These are phyloP conservation scores for Okamejei kenojei DNA, from an alignment of 2,797 vertebrate species.

Conservation along the genomic window DNA sequence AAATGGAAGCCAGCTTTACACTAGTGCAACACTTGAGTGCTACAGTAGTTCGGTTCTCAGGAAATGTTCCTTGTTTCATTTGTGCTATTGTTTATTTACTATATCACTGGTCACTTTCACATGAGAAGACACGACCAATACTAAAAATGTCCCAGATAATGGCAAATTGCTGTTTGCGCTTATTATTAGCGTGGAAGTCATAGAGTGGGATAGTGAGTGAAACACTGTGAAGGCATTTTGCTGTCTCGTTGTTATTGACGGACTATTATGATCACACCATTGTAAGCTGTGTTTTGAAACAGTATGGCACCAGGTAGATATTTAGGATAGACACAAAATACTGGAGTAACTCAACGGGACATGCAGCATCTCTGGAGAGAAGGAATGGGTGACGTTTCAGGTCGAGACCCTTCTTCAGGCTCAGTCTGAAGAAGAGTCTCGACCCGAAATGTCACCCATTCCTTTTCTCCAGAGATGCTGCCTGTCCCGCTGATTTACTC, in stretches of 20 bases:
- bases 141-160: not conserved
- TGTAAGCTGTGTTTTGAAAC: not conserved
- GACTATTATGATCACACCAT: not conserved
- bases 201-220: not conserved
- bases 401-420: too few relatives aligned
- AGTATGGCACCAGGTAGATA: not conserved
- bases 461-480: too few relatives aligned
- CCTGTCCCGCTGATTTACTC: too few relatives aligned
- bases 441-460: too few relatives aligned
- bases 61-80: constrained; percentile 39
- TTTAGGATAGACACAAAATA: not conserved
- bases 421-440: too few relatives aligned
- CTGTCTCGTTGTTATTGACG: not conserved
- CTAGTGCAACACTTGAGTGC: constrained; percentile 41
- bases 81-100: constrained; percentile 26
- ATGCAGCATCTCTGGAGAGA: too few relatives aligned
- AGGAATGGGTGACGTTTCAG: too few relatives aligned
- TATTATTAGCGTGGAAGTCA: not conserved
- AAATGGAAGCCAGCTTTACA: constrained; percentile 36
- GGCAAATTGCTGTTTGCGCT: not conserved
- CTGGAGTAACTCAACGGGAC: too few relatives aligned
- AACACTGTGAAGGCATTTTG: not conserved
- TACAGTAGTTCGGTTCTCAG: constrained; percentile 44
- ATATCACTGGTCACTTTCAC: constrained; percentile 29
- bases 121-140: constrained; percentile 20